Evolutionary conservation across 2,797 vertebrate species (phyloP).

Genomic region (Sebastes cheni): DNA sequence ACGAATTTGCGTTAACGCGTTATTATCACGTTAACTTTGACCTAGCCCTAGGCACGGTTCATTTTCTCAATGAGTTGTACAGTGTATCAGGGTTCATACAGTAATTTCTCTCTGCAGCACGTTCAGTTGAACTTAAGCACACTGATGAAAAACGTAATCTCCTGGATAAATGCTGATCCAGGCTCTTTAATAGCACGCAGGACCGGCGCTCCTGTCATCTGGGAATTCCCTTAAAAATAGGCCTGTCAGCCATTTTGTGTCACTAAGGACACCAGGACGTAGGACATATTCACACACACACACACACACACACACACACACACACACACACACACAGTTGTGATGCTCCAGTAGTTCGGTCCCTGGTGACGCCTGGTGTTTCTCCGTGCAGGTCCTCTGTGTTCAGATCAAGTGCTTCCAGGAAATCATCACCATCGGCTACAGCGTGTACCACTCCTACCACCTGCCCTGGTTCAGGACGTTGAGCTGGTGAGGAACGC

Average conservation of each 20-base stretch:
- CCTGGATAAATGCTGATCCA: background rate
- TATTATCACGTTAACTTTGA: background rate
- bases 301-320: background rate
- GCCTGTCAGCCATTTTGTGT: slow-evolving; percentile 39
- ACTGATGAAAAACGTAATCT: background rate
- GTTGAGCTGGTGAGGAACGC: slow-evolving; percentile 91
- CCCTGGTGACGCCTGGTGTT: background rate
- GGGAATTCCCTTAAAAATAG: slow-evolving; percentile 30
- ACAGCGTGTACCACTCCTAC: slow-evolving; percentile 95
- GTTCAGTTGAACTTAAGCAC: background rate
- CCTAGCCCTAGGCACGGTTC: background rate
- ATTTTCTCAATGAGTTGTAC: background rate
- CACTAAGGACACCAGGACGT: slow-evolving; percentile 22
- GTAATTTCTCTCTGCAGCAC: background rate
- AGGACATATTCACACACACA: background rate
- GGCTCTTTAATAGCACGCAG: background rate
- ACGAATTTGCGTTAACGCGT: too few relatives aligned
- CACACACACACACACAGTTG: background rate
- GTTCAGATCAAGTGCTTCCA: slow-evolving; percentile 99
- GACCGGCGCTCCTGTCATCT: background rate
- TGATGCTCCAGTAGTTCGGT: background rate
- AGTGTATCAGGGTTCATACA: too few relatives aligned
- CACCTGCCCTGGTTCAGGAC: slow-evolving; percentile 98
- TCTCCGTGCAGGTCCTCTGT: slow-evolving; percentile 89
- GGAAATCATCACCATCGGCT: slow-evolving; percentile 97